These are phyloP conservation scores for Cydia fagiglandana DNA, from an alignment of 1,140 invertebrate genomes.

Conservation along the genomic window DNA sequence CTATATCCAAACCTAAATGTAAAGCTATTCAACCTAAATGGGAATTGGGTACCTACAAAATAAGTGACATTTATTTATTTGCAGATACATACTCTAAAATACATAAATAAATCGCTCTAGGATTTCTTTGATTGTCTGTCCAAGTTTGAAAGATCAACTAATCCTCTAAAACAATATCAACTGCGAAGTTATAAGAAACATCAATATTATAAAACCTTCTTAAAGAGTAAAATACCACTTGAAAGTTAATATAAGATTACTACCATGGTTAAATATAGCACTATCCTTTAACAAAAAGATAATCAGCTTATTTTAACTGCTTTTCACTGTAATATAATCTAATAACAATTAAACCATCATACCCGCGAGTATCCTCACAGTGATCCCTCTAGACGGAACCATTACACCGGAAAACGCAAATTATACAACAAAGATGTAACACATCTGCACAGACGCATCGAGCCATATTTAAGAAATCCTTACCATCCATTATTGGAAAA, in stretches of 20 bases:
- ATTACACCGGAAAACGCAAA: conserved; percentile 76
- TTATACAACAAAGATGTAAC: conserved; percentile 76
- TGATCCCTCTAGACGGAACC: conserved; percentile 69
- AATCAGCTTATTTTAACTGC: conserved; percentile 26
- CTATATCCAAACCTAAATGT: too few species aligned
- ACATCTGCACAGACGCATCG: conserved; percentile 68
- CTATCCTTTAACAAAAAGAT: background rate
- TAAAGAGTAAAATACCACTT: background rate
- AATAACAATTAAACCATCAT: conserved; percentile 52
- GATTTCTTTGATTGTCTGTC: too few species aligned
- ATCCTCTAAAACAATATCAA: too few species aligned
- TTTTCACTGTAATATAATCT: conserved; percentile 39
- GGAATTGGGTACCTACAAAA: too few species aligned
- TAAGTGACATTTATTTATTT: too few species aligned
- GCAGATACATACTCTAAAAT: too few species aligned
- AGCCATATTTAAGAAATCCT: conserved; percentile 32
- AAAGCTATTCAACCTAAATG: too few species aligned
- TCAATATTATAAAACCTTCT: background rate
- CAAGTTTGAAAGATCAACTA: too few species aligned
- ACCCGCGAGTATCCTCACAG: conserved; percentile 34
- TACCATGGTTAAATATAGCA: background rate
- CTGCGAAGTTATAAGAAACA: too few species aligned
- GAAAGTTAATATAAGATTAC: background rate
- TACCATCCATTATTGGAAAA: background rate
- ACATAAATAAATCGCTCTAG: too few species aligned